Percentiles rank a stretch among this genome's conserved stretches.
phyloP scores from a whole-genome alignment of 2,797 vertebrate species.

The Syndactyla subalaris region DNA sequence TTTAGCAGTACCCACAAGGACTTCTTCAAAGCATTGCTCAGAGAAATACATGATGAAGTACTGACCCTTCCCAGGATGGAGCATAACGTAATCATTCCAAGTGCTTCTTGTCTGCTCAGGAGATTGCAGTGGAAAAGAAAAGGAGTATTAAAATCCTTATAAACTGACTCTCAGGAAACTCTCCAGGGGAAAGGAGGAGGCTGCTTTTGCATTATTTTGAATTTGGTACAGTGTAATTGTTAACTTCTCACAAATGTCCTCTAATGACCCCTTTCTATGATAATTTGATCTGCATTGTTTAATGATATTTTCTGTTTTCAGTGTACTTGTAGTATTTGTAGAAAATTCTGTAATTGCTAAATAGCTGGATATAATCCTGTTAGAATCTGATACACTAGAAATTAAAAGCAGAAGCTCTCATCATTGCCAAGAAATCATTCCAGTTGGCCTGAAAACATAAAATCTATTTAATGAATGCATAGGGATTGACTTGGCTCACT shows the following conservation, averaged over 20 bases:
- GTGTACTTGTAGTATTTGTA: background rate
- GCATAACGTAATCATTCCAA: constrained; percentile 11
- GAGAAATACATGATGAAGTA: constrained; percentile 37
- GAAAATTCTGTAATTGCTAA: constrained; percentile 19
- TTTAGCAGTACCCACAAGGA: constrained; percentile 5
- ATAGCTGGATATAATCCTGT: constrained; percentile 14
- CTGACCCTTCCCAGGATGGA: constrained; percentile 37
- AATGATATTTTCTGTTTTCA: background rate
- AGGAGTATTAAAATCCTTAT: constrained; percentile 12
- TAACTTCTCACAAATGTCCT: constrained; percentile 27
- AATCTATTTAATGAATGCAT: background rate
- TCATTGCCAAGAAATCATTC: background rate
- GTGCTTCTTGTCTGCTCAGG: background rate
- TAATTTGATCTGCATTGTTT: background rate
- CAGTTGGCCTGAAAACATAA: background rate
- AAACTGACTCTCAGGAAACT: background rate
- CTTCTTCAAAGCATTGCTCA: constrained; percentile 47
- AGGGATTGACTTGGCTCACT: background rate
- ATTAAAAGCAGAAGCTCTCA: constrained; percentile 54
- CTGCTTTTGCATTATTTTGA: constrained; percentile 17
- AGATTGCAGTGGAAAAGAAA: constrained; percentile 19
- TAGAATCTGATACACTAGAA: constrained; percentile 29
- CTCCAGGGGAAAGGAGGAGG: background rate
- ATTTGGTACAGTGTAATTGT: constrained; percentile 6
- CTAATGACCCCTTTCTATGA: background rate